These are phyloP conservation scores for Adelges cooleyi DNA, from an alignment of 1,140 invertebrate species.

Conservation along the genomic window DNA sequence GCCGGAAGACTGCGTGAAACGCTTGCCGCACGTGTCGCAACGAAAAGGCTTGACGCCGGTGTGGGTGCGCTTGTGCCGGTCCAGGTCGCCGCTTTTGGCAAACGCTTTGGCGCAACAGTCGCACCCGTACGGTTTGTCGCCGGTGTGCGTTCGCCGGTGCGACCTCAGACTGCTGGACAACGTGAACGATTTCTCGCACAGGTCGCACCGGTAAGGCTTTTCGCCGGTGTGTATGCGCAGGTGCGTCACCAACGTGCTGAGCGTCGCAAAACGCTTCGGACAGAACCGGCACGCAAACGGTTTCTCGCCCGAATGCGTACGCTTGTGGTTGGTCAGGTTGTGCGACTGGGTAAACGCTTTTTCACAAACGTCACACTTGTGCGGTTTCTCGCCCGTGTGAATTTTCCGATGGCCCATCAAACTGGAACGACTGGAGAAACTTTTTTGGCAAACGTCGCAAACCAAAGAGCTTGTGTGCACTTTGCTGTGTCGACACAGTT, in stretches of 20 bases:
- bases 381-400: conserved; percentile 40
- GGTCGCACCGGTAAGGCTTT: conserved; percentile 52
- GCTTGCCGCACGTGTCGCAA: conserved; percentile 60
- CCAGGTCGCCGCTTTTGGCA: conserved; percentile 45
- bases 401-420: conserved; percentile 34
- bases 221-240: conserved; percentile 29
- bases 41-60: conserved; percentile 59
- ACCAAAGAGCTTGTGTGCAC: background rate
- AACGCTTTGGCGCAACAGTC: conserved; percentile 48
- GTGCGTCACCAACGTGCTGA: conserved; percentile 30
- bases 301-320: conserved; percentile 67
- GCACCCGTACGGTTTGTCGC: conserved; percentile 33
- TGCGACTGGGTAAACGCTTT: conserved; percentile 44
- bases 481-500: conserved; percentile 15
- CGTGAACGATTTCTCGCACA: conserved; percentile 51
- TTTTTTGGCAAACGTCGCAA: conserved; percentile 21
- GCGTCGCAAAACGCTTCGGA: conserved; percentile 37
- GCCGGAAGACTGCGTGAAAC: conserved; percentile 47
- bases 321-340: conserved; percentile 48
- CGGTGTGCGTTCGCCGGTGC: conserved; percentile 34
- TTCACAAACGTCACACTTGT: conserved; percentile 42
- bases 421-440: conserved; percentile 20
- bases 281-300: conserved; percentile 61
- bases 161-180: conserved; percentile 37
- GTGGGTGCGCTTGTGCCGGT: conserved; percentile 55